phyloP scores from a whole-genome alignment of 1,140 invertebrate genomes.

The Cherax quadricarinatus region DNA sequence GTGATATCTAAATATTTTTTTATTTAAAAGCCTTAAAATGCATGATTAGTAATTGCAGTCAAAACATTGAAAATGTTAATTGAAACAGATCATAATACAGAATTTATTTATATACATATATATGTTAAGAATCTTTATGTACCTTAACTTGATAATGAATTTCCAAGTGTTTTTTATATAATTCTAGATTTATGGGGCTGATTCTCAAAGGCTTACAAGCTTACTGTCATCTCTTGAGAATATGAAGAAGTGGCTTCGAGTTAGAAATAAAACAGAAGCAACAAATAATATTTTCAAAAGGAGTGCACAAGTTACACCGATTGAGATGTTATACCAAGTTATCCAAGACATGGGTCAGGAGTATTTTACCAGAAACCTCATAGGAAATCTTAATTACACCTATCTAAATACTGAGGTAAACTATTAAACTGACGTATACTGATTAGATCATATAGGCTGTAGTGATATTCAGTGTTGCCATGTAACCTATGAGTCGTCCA shows the following conservation, averaged over 20 bases:
- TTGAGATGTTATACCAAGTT: slow-evolving; percentile 14
- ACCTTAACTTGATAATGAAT: not conserved
- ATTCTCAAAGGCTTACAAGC: not conserved
- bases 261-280: not conserved
- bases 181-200: slow-evolving; percentile 1
- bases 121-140: no score
- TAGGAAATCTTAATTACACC: slow-evolving; percentile 45
- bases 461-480: no score
- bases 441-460: no score
- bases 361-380: slow-evolving; percentile 16
- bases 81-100: no score
- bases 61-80: no score
- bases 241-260: slow-evolving; percentile 20
- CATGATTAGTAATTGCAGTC: no score
- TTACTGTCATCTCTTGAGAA: not conserved
- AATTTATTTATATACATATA: no score
- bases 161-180: not conserved
- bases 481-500: no score
- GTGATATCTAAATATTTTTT: no score
- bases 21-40: no score
- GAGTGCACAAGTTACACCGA: not conserved
- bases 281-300: not conserved
- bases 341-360: not conserved
- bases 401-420: slow-evolving; percentile 47
- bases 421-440: no score